Conservation (phyloP, 2,113 vertebrate genomes). For the Platichthys stellatus region DNA sequence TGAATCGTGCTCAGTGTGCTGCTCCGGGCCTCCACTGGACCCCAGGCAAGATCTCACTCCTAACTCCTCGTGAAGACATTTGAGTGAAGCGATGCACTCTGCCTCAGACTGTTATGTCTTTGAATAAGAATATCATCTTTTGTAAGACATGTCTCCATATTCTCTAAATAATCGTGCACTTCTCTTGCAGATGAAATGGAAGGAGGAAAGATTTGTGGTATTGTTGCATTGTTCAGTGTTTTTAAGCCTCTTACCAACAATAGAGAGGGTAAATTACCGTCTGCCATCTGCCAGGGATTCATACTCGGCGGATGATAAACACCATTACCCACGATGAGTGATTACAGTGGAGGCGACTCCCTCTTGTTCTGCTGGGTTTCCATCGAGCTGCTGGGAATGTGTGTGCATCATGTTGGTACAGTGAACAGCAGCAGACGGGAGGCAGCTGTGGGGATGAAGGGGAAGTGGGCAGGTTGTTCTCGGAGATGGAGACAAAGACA, state of each 20-base stretch:
- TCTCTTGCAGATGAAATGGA: conserved; percentile 20
- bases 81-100: neutral
- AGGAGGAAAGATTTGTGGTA: conserved; percentile 4
- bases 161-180: neutral
- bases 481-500: too few species aligned
- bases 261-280: conserved; percentile 39
- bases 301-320: conserved; percentile 37
- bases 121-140: neutral
- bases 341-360: conserved; percentile 43
- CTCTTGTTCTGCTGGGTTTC: conserved; percentile 29
- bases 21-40: conserved; percentile 40
- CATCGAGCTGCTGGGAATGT: conserved; percentile 4
- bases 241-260: conserved; percentile 59
- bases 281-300: conserved; percentile 63
- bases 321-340: conserved; percentile 50
- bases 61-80: conserved; percentile 19
- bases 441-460: neutral
- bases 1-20: conserved; percentile 44
- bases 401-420: conserved; percentile 9
- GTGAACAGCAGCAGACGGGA: conserved; percentile 11
- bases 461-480: neutral
- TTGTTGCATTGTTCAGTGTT: conserved; percentile 31
- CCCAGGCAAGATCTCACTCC: conserved; percentile 27
- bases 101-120: neutral
- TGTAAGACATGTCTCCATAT: neutral